phyloP scores from a whole-genome alignment of 1,140 invertebrate species.

The Hypothenemus hampei region DNA sequence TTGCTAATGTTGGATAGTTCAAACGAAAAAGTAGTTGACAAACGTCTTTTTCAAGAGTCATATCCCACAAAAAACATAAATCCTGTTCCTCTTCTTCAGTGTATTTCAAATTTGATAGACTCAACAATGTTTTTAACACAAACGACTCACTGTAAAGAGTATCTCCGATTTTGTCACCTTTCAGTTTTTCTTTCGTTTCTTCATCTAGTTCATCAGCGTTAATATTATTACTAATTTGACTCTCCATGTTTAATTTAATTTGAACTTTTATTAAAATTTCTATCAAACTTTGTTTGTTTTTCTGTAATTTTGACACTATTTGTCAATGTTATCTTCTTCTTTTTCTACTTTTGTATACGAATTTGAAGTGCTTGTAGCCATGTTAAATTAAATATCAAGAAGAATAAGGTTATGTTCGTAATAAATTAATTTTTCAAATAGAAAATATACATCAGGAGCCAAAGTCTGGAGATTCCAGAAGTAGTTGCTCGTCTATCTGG shows the following conservation, averaged over 20 bases:
- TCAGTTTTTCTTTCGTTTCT: constrained; percentile 51
- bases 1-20: constrained; percentile 56
- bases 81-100: constrained; percentile 59
- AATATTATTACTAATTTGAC: constrained; percentile 30
- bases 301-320: too few species aligned
- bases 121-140: constrained; percentile 61
- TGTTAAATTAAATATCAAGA: too few species aligned
- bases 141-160: constrained; percentile 70
- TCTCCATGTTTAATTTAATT: not conserved
- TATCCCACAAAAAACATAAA: constrained; percentile 72
- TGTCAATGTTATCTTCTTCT: too few species aligned
- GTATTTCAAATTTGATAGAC: constrained; percentile 49
- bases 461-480: too few species aligned
- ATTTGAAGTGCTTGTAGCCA: too few species aligned
- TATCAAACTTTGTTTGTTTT: too few species aligned
- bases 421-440: too few species aligned
- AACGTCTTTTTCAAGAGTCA: constrained; percentile 67
- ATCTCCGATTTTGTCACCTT: constrained; percentile 67
- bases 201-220: constrained; percentile 43
- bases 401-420: too few species aligned
- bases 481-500: too few species aligned
- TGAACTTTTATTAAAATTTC: too few species aligned
- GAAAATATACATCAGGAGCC: too few species aligned
- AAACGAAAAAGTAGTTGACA: constrained; percentile 61
- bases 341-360: too few species aligned